Percentiles rank a stretch among this genome's conserved stretches.
phyloP scores from a whole-genome alignment of 2,797 vertebrate genomes.

The Pygocentrus nattereri region DNA sequence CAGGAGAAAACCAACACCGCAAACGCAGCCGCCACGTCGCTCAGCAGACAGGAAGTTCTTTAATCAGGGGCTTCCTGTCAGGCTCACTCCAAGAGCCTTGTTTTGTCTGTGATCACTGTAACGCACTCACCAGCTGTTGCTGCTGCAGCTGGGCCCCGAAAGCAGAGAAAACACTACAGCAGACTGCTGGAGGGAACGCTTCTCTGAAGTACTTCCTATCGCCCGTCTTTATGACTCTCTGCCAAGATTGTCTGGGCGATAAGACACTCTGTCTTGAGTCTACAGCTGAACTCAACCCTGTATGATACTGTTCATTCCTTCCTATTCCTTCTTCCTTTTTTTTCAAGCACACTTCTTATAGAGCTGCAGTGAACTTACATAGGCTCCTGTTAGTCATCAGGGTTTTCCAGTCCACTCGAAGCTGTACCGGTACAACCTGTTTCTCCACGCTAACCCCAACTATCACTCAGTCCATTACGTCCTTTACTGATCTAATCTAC shows the following conservation, averaged over 20 bases:
- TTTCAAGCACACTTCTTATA: neutral
- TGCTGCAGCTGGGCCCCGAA: slow-evolving; percentile 45
- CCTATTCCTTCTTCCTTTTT: neutral
- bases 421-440: neutral
- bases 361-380: neutral
- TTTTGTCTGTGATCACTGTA: slow-evolving; percentile 73
- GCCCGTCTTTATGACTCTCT: slow-evolving; percentile 24
- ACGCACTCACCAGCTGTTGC: slow-evolving; percentile 72
- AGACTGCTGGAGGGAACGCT: slow-evolving; percentile 25
- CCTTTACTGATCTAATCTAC: slow-evolving; percentile 6
- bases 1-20: slow-evolving; percentile 60
- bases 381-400: neutral
- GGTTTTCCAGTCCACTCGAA: neutral
- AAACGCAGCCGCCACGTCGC: slow-evolving; percentile 58
- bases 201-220: slow-evolving; percentile 44
- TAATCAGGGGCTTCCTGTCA: slow-evolving; percentile 76
- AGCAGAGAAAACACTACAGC: slow-evolving; percentile 18
- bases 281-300: neutral
- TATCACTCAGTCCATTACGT: neutral
- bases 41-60: slow-evolving; percentile 77
- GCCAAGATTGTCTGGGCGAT: slow-evolving; percentile 27
- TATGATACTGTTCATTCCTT: no score
- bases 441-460: neutral
- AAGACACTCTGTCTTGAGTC: neutral
- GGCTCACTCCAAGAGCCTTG: slow-evolving; percentile 55